phyloP scores from a whole-genome alignment of 2,888 invertebrate genomes.

The Rhodophaea formosa region DNA sequence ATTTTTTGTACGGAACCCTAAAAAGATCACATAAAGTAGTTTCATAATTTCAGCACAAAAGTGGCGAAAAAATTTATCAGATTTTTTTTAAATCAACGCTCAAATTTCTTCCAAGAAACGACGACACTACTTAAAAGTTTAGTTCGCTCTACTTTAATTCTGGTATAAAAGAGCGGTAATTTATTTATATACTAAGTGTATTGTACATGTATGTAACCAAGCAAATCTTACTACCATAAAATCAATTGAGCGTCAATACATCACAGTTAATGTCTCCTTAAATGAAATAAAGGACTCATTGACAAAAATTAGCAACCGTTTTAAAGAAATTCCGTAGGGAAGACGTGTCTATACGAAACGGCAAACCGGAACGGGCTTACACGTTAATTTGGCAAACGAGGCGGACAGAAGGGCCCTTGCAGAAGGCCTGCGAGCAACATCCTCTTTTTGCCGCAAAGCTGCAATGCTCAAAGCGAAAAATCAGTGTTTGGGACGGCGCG shows the following conservation, averaged over 20 bases:
- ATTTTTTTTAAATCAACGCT: too few species aligned
- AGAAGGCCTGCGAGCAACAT: slow-evolving; percentile 45
- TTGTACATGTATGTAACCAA: too few species aligned
- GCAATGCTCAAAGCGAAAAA: slow-evolving; percentile 44
- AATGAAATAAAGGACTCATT: neutral
- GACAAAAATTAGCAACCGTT: neutral
- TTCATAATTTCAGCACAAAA: too few species aligned
- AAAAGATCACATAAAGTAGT: too few species aligned
- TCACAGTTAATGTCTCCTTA: neutral
- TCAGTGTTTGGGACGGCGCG: slow-evolving; percentile 1
- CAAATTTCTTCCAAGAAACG: too few species aligned
- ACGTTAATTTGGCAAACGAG: slow-evolving; percentile 75
- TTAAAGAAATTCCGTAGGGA: slow-evolving; percentile 8
- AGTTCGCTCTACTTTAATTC: too few species aligned
- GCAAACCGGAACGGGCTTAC: slow-evolving; percentile 46
- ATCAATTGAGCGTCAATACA: neutral
- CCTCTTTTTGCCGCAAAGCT: slow-evolving; percentile 54
- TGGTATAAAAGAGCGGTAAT: too few species aligned
- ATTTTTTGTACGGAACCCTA: too few species aligned
- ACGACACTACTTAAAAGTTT: too few species aligned
- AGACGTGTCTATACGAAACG: slow-evolving; percentile 1
- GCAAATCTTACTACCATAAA: too few species aligned
- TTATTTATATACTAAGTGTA: too few species aligned
- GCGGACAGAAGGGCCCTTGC: slow-evolving; percentile 57
- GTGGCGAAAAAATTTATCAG: too few species aligned